Conservation (phyloP, 2,113 vertebrate genomes). For the Myotis yumanensis region DNA sequence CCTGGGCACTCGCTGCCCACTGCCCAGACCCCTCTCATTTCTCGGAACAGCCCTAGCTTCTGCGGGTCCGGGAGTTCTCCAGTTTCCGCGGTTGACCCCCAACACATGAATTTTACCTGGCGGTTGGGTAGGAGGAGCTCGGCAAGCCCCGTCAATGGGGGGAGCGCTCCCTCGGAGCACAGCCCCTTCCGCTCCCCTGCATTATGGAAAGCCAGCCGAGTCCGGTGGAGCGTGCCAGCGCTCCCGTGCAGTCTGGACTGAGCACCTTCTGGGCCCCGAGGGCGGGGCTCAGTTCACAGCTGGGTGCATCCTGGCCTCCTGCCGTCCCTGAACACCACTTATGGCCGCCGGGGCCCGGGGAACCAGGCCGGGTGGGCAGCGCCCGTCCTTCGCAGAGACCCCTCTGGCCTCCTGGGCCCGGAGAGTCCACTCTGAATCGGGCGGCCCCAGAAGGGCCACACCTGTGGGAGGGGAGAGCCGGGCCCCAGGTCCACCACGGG, state of each 20-base stretch:
- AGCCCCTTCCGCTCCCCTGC: neutral
- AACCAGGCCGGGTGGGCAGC: neutral
- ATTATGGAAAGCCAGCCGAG: neutral
- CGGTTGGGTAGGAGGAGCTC: neutral
- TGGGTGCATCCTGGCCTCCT: neutral
- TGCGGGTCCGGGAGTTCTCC: neutral
- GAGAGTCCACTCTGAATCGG: rapidly evolving
- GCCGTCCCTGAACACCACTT: rapidly evolving
- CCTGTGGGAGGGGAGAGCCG: rapidly evolving
- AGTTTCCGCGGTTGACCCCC: neutral
- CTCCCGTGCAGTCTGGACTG: neutral
- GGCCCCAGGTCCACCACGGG: rapidly evolving
- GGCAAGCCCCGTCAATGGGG: rapidly evolving
- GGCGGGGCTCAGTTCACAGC: rapidly evolving
- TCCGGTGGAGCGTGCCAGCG: neutral
- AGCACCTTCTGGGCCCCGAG: neutral
- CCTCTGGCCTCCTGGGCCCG: no score
- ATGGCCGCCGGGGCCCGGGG: rapidly evolving
- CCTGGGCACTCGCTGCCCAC: neutral
- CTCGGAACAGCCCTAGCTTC: neutral
- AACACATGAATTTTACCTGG: neutral
- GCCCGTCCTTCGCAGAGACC: neutral
- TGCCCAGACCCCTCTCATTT: neutral
- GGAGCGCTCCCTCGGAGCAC: no score
- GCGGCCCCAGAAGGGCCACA: neutral